Base-by-base conservation (phyloP, 2,888 invertebrate genomes). In the Heliconius erato region DNA sequence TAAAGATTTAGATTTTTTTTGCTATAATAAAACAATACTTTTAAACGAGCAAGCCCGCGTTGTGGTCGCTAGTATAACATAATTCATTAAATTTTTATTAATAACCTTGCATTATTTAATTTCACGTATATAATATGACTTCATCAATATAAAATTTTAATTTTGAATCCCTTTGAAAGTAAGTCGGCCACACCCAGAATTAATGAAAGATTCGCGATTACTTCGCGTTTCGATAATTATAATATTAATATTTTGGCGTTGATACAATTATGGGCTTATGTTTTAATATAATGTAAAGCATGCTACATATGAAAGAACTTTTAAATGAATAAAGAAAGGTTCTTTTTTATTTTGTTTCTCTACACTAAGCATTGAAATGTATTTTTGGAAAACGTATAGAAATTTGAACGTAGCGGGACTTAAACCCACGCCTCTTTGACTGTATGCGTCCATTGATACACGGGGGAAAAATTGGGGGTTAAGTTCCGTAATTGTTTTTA, bases 131-230 rank as follows among this genome's bases (percentile, higher is more conserved):
- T 63, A 63, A 67, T 79, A 79, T 49, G 65, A 44, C 67, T 35
- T 76, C 35, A 76, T 76, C n/a, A 59, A 63, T 14, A 35, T 76
- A 26, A 14, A 63, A 32, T 76, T 63, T 76, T 76, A 35, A 63
- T 59, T 63, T 76, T 76, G 76, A 63, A 76, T 76, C 35, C 59
- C 35, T 63, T 76, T 76, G 59, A 68, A 67, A 74, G 49, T 54
- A 80, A 80, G 54, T 67, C 68, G 35, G 68, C 54, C 76, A 68
- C 76, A 16, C 80, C 79, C 69, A n/a, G 40, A 74, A 68, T 82
- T 83, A 82, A 83, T 81, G 77, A 83, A 72, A 84, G 81, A 84
- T 84, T 79, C 79, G 63, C 82, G 82, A 82, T 82, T 74, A 72
- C 44, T 76, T 76, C 82, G 65, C 67, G 80, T 82, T 82, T 79